Base-by-base conservation (phyloP, 2,888 invertebrate species). In the Nematopogon swammerdamellus region DNA sequence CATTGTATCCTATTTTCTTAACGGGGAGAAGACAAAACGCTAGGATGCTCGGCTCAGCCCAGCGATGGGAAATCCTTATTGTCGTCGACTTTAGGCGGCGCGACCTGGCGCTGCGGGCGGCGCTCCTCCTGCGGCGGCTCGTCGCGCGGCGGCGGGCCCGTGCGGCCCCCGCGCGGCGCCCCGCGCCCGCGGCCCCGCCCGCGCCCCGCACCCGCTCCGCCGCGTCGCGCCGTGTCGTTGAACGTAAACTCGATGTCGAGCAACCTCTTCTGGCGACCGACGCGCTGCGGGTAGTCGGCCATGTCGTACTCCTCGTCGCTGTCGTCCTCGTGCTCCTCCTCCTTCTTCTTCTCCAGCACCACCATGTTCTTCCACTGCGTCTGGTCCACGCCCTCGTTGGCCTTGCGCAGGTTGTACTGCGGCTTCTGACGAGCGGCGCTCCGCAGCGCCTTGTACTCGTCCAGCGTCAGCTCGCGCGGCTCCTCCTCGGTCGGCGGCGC, bases 1-100 rank as follows among this genome's bases (percentile, higher is more conserved):
- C 67, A 72, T 77, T 75, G 75, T 75, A 76, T 70, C 72, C 70
- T 76, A 75, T 74, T 66, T 58, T 68, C 68, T 63, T 67, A 52
- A 50, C 65, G 70, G 76, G 64, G 72, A 73, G 74, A 64, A 67
- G 69, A 65, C 64, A 54, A 63, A 58, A 63, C 70, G 64, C 59
- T 63, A 66, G 65, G 70, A 14, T 14, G 8, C 36, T 81, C 89
- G 92, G 74, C 92, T 81, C 89, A 92, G 74, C 92, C 91, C 70
- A 96, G 85, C 68, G 93, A 92, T 60, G 96, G 96, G 81, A 97
- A 96, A 79, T 95, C 95, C 73, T 90, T 89, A 82, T 94, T 95
- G 80, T 96, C 95, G 70, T 95, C 95, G 57, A 97, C 94, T 74
- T 95, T 94, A 18, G 95, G 94, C 58, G 89, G 87, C 53, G 79